Base-by-base conservation (phyloP, 37 sponge, comb jelly and placozoan genomes). In the Beroe forskalii region DNA sequence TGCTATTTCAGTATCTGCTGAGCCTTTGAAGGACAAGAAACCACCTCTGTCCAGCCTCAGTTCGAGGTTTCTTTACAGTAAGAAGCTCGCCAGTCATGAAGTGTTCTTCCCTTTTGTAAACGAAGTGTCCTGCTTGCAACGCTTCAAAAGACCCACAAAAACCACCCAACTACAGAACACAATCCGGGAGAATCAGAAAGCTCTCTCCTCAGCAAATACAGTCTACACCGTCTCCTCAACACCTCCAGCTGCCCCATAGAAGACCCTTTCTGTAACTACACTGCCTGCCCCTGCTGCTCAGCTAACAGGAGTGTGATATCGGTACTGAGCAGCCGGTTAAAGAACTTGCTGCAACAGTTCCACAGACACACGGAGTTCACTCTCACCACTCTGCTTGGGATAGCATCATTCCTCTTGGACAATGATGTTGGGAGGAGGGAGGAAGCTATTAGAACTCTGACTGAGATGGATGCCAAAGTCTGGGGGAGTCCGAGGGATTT, bases 321-420 rank as follows among this genome's bases (percentile, higher is more conserved):
- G 28, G 35, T 32, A 22, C 55, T 80, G 86, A 80, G 86, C 25
- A 80, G 35, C 1, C 1, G 86, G 19, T 23, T 80, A 24, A 80
- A 43, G 27, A 44, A n/a, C 40, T 1, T 80, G 25, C 20, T 80
- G 40, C 38, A 44, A n/a, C 44, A 80, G 55, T 44, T 80, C n/a
- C 3, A 80, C 55, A 44, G 35, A 44, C 86, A 80, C 55, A 80
- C 40, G 55, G 55, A 80, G 44, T 80, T 80, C 86, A 80, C 86
- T 6, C 55, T 80, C n/a, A 33, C n/a, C 17, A 80, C 86, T 6
- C 86, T 80, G 25, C 86, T 80, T 40, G 86, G 42, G 30, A 80
- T 80, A 48, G 44, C 86, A 2, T n/a, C 35, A 37, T 41, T 80
- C 17, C 48, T 80, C 0, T 44, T 80, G 44, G 86, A 80, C 27